Conservation (phyloP, 2,113 vertebrate species). For the Silurus glanis region DNA sequence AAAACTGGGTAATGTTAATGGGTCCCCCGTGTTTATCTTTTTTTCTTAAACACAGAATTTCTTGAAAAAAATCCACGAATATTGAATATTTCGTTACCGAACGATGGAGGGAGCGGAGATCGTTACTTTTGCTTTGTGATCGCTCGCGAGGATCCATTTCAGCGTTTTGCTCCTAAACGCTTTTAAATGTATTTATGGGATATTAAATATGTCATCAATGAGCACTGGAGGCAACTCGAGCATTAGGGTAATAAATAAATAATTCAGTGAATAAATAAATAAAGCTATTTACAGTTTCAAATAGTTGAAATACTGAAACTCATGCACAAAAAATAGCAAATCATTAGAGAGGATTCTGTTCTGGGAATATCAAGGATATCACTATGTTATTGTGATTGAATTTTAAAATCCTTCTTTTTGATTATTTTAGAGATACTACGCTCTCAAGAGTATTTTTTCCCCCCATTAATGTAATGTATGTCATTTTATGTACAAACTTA, state of each 20-base stretch:
- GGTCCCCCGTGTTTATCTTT: not conserved
- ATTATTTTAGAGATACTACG: too few relatives aligned
- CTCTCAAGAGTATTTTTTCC: too few relatives aligned
- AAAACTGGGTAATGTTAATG: not conserved
- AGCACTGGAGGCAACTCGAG: not conserved
- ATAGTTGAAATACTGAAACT: too few relatives aligned
- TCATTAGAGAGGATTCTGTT: not conserved
- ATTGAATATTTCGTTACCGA: conserved; percentile 27
- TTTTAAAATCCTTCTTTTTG: too few relatives aligned
- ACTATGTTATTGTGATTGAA: too few relatives aligned
- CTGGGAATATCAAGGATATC: not conserved
- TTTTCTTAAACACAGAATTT: not conserved
- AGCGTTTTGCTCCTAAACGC: not conserved
- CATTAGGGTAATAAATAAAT: not conserved
- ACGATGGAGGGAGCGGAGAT: not conserved
- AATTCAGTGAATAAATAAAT: too few relatives aligned
- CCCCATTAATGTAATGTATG: too few relatives aligned
- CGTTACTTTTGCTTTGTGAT: not conserved
- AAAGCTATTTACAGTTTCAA: too few relatives aligned
- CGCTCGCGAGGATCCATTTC: not conserved
- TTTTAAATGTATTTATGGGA: not conserved
- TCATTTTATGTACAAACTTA: too few relatives aligned
- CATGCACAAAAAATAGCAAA: not conserved
- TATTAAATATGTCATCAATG: not conserved
- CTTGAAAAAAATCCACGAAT: not conserved